These are phyloP conservation scores for Terebella lapidaria DNA, from an alignment of 2,888 invertebrate genomes.

Conservation along the genomic window DNA sequence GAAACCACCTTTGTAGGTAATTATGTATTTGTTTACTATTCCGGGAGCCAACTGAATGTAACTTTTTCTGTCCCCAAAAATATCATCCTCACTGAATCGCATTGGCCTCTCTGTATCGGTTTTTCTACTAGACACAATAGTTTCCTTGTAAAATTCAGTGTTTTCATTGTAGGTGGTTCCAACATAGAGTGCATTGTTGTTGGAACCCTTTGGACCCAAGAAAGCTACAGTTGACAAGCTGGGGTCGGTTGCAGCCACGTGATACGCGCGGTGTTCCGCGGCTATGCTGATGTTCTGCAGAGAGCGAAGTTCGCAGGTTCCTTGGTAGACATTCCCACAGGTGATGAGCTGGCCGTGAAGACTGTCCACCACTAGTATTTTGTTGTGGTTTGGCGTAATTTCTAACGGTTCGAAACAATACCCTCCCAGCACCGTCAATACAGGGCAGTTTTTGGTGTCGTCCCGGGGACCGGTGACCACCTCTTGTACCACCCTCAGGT, in stretches of 20 bases:
- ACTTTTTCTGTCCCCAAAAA: not conserved
- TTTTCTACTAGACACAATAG: not conserved
- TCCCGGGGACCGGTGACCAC: not conserved
- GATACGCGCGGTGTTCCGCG: not conserved
- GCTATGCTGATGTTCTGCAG: slow-evolving; percentile 30
- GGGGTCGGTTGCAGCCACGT: slow-evolving; percentile 16
- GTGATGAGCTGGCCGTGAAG: slow-evolving; percentile 36
- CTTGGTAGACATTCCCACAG: slow-evolving; percentile 48
- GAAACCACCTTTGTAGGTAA: slow-evolving; percentile 42
- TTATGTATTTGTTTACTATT: slow-evolving; percentile 7
- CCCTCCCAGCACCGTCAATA: too few species aligned
- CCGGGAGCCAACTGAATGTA: not conserved
- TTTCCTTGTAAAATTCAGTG: too few species aligned
- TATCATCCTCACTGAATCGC: not conserved
- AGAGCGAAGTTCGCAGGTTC: slow-evolving; percentile 38
- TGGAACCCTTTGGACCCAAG: slow-evolving; percentile 13
- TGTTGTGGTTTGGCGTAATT: slow-evolving; percentile 40
- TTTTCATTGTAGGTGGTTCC: slow-evolving; percentile 12
- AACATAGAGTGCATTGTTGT: slow-evolving; percentile 14
- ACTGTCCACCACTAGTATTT: slow-evolving; percentile 37
- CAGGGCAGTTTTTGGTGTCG: not conserved
- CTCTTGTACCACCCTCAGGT: not conserved
- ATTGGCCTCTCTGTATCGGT: not conserved
- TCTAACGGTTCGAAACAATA: not conserved
- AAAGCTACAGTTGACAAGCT: slow-evolving; percentile 18